Evolutionary conservation across 1,140 invertebrate species (phyloP).

Genomic region (Solen grandis): DNA sequence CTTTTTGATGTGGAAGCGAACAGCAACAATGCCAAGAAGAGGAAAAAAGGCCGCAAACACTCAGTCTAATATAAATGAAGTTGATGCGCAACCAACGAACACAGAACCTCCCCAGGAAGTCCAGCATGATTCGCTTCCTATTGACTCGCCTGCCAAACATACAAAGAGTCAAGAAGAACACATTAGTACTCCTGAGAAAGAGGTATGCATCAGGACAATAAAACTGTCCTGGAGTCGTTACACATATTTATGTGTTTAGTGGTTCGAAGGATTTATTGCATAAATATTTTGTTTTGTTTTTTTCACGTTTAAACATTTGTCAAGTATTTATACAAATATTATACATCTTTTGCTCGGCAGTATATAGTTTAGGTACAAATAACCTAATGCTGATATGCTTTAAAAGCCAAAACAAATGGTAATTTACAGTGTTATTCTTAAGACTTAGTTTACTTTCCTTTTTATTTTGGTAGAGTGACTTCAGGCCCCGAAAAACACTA

Average conservation of each 20-base stretch:
- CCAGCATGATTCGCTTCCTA: too few relatives aligned
- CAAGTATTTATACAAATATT: conserved; percentile 11
- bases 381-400: too few relatives aligned
- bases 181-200: neutral
- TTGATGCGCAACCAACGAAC: too few relatives aligned
- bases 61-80: too few relatives aligned
- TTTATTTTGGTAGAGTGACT: conserved; percentile 10
- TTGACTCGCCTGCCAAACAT: too few relatives aligned
- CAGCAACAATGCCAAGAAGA: too few relatives aligned
- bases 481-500: conserved; percentile 21
- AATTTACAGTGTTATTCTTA: conserved; percentile 18
- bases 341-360: conserved; percentile 18
- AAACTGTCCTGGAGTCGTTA: neutral
- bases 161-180: too few relatives aligned
- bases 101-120: too few relatives aligned
- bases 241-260: conserved; percentile 29
- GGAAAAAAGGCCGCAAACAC: too few relatives aligned
- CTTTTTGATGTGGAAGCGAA: too few relatives aligned
- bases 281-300: conserved; percentile 11
- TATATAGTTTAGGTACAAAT: conserved; percentile 19
- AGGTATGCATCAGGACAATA: neutral
- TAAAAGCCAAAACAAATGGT: conserved; percentile 5
- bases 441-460: too few relatives aligned
- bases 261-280: conserved; percentile 16
- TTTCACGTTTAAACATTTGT: conserved; percentile 12